Conservation (phyloP, 2,113 vertebrate species). For the Gymnocephalus cernua region DNA sequence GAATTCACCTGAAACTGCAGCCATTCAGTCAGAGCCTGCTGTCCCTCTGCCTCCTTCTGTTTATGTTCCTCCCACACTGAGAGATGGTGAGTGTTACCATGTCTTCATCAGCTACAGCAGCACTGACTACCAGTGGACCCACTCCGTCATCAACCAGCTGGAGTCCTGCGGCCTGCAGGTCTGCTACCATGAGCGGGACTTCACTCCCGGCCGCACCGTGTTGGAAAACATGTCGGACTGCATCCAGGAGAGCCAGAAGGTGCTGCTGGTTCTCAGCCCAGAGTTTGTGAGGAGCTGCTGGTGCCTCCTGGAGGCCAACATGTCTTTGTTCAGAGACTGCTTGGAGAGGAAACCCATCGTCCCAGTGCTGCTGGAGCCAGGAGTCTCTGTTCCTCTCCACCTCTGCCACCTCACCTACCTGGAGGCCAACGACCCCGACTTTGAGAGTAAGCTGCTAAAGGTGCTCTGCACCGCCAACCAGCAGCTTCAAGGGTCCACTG, state of each 20-base stretch:
- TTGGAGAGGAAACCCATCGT: slow-evolving; percentile 73
- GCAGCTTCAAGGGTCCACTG: slow-evolving; percentile 45
- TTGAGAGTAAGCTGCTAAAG: slow-evolving; percentile 65
- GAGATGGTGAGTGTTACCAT: slow-evolving; percentile 62
- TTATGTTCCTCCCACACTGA: slow-evolving; percentile 50
- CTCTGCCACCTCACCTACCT: slow-evolving; percentile 81
- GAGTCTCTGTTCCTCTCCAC: slow-evolving; percentile 69
- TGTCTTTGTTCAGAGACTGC: slow-evolving; percentile 77
- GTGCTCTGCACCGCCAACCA: slow-evolving; percentile 67
- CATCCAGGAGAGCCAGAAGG: slow-evolving; percentile 81
- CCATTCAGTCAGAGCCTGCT: slow-evolving; percentile 1
- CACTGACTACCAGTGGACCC: slow-evolving; percentile 62
- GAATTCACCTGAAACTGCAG: not conserved
- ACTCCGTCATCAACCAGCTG: slow-evolving; percentile 64
- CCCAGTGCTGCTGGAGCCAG: slow-evolving; percentile 73
- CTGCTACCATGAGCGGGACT: slow-evolving; percentile 79
- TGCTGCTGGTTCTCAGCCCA: slow-evolving; percentile 76
- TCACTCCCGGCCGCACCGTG: slow-evolving; percentile 69
- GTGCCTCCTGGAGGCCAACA: slow-evolving; percentile 80
- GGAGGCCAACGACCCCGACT: slow-evolving; percentile 61
- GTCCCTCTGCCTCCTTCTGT: not conserved
- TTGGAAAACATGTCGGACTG: slow-evolving; percentile 80
- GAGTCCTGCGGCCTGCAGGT: slow-evolving; percentile 58
- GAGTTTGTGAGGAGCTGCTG: slow-evolving; percentile 80
- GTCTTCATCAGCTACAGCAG: slow-evolving; percentile 81